Base-by-base conservation (phyloP, 2,797 vertebrate genomes). In the Valencia hispanica region DNA sequence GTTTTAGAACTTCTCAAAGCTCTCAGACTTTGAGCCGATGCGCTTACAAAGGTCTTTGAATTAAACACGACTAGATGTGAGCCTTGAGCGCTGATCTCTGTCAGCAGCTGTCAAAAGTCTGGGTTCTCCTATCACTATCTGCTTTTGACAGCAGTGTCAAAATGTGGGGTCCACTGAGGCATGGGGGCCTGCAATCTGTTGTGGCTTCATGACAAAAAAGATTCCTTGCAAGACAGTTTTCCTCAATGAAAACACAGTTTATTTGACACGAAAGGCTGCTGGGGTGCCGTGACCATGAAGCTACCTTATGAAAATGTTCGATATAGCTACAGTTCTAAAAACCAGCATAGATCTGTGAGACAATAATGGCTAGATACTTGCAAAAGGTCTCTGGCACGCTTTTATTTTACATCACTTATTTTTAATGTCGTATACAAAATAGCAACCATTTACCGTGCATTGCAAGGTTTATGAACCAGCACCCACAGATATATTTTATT, bases 41-140 rank as follows among this genome's bases (percentile, higher is more conserved):
- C 79, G 85, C 73, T 47, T 79, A 74, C 36, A 68, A 83, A 73
- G 32, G 63, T 55, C 83, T 92, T 91, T 90, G 87, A 88, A 87
- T 88, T 86, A 88, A 87, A 86, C 66, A 55, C 68, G 75, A 77
- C 79, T 81, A 69, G 43, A 57, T 75, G 85, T 88, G 75, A 75
- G 80, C 79, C 63, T 78, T 51, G 63, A 87, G 83, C 47, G 17
- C 10, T 17, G 75, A 76, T 80, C 68, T 70, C 84, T 81, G 83
- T 82, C 84, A 79, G 74, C 73, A 70, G 83, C 82, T 82, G 81
- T 73, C 79, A 83, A 65, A 87, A 59, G 10, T 48, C 70, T 1
- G 3, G 48, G 47, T 59, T 59, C 55, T 72, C 55, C 83, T 11
- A 32, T 84, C 83, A 30, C 10, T 51, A 15, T 88, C 80, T 81